These are phyloP conservation scores for Rhynchonycteris naso DNA, from an alignment of 2,797 vertebrate genomes.

Conservation along the genomic window DNA sequence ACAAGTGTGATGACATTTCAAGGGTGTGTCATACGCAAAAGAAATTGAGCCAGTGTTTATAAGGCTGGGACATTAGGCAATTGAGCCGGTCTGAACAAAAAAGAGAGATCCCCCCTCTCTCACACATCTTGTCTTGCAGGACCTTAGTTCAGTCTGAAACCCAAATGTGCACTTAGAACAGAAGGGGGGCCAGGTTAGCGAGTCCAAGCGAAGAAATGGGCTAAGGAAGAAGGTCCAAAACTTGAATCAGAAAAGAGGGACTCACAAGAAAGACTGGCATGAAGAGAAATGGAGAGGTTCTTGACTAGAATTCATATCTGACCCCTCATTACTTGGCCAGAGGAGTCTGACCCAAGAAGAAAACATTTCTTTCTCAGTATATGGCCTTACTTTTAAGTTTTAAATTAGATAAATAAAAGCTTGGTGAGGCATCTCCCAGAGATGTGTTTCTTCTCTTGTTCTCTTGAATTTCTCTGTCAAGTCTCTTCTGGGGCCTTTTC, in stretches of 20 bases:
- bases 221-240: neutral
- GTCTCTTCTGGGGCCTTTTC: conserved; percentile 37
- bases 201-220: neutral
- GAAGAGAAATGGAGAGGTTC: neutral
- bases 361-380: conserved; percentile 50
- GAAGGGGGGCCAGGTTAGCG: neutral
- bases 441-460: conserved; percentile 15
- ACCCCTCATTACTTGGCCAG: neutral
- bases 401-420: conserved; percentile 72
- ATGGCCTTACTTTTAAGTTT: conserved; percentile 70
- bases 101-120: neutral
- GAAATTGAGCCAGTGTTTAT: neutral
- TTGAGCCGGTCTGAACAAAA: neutral
- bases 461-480: conserved; percentile 15
- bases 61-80: neutral
- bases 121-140: neutral
- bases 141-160: neutral
- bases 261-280: neutral
- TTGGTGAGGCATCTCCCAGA: conserved; percentile 16
- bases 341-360: conserved; percentile 37
- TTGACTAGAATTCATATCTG: neutral
- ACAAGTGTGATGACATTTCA: neutral
- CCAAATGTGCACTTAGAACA: neutral
- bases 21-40: neutral
- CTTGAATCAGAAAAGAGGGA: conserved; percentile 11